phyloP scores from a whole-genome alignment of 2,797 vertebrate genomes.

The Sebastes iracundus region DNA sequence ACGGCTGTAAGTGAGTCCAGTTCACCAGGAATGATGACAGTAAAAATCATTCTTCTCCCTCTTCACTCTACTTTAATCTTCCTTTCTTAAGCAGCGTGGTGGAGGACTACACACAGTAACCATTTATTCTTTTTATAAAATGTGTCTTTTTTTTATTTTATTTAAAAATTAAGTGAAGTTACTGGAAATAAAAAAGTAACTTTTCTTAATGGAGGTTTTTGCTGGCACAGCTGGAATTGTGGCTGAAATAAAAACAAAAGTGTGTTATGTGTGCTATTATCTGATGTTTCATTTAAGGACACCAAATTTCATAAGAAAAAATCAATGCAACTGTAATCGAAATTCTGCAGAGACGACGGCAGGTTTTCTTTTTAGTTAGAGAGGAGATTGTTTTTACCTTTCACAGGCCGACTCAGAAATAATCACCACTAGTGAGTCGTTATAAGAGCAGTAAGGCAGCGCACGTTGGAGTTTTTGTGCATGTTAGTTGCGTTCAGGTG shows the following conservation, averaged over 20 bases:
- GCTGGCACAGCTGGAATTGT: neutral
- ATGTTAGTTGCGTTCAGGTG: neutral
- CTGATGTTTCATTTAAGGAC: neutral
- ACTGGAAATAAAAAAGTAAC: neutral
- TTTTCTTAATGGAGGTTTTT: neutral
- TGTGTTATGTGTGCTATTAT: neutral
- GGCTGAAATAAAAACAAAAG: neutral
- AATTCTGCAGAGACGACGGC: neutral
- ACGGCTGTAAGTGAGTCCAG: constrained; percentile 32
- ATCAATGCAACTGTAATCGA: too few species aligned
- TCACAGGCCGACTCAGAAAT: neutral
- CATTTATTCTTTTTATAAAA: neutral
- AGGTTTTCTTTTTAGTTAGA: neutral
- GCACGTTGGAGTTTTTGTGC: neutral
- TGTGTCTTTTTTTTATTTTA: neutral
- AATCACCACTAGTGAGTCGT: neutral
- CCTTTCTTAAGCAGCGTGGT: neutral
- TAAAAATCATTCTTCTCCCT: neutral
- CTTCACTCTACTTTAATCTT: neutral
- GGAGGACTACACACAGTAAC: neutral
- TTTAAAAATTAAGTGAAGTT: neutral
- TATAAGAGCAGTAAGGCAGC: neutral
- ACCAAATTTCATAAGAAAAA: neutral
- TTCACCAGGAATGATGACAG: neutral
- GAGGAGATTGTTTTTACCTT: neutral